Base-by-base conservation (phyloP, 2,113 vertebrate species). In the Noctilio leporinus region DNA sequence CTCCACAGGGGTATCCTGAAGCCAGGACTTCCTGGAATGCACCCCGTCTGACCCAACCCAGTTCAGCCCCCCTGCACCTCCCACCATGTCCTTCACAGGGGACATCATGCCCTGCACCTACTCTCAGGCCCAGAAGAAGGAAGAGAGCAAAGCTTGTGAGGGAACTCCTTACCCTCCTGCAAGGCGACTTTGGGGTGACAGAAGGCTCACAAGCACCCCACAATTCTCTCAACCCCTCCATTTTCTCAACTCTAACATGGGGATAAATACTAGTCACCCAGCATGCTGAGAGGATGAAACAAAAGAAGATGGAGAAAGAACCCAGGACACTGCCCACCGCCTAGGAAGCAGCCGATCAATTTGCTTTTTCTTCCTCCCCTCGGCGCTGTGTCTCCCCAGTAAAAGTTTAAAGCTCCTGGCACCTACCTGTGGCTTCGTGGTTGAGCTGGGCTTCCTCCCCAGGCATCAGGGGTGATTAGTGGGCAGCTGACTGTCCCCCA, bases 161-260 rank as follows among this genome's bases (percentile, higher is more conserved):
- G 16, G 28, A 76, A 45, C 16, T 8, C 12, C 22, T 70, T 35
- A 30, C n/a, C 20, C 35, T 35, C 26, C 12, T 9, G 1, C 20
- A n/a, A 69, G 40, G 7, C 6, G n/a, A 85, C 45, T 40, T 62
- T 0, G 0, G 28, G 5, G 15, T 4, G 3, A 49, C 30, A 4
- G 26, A 67, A 75, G n/a, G 69, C 22, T 5, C 22, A 14, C 43
- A n/a, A 55, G 26, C 30, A 12, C 14, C 11, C 45, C 28, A 24
- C 2, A 51, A 7, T 49, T n/a, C 64, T 67, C 51, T 10, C 53
- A 78, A 62, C 20, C 10, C 20, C 64, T 93, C 51, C 2, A 12
- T 5, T 51, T 64, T 51, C 53, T 73, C 43, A 33, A 5, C 17
- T 49, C 35, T 35, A 57, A 76, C 49, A 8, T 47, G 16, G 28